Evolutionary conservation across 2,888 invertebrate species (phyloP).

Genomic region (Choristoneura rosaceana): DNA sequence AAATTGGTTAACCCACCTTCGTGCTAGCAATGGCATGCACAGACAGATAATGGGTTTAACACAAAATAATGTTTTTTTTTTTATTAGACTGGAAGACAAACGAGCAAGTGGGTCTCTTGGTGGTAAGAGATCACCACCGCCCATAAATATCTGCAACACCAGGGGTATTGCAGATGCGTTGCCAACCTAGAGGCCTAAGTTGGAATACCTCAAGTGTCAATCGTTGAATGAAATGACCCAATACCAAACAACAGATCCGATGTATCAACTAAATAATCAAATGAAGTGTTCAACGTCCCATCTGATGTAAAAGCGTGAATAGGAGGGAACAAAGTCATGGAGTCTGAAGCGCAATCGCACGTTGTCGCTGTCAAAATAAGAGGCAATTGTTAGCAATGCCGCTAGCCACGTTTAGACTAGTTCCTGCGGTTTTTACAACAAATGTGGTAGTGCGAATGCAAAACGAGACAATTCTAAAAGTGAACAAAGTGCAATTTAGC

Average conservation of each 20-base stretch:
- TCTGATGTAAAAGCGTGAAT: slow-evolving; percentile 12
- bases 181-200: too few relatives aligned
- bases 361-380: slow-evolving; percentile 26
- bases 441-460: slow-evolving; percentile 6
- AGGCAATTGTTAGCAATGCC: slow-evolving; percentile 30
- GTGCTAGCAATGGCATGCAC: background rate
- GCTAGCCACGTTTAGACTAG: slow-evolving; percentile 22
- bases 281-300: slow-evolving; percentile 11
- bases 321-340: slow-evolving; percentile 19
- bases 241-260: background rate
- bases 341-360: slow-evolving; percentile 5
- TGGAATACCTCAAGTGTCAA: too few relatives aligned
- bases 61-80: background rate
- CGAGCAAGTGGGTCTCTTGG: too few relatives aligned
- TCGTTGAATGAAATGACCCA: background rate
- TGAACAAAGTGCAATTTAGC: slow-evolving; percentile 10
- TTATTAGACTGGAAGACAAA: too few relatives aligned
- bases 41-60: background rate
- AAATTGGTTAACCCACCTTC: background rate
- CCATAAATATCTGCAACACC: too few relatives aligned
- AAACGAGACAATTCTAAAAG: slow-evolving; percentile 16
- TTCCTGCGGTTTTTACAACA: slow-evolving; percentile 28
- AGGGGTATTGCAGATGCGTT: too few relatives aligned
- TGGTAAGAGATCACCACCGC: too few relatives aligned
- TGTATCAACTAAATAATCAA: slow-evolving; percentile 2